Base-by-base conservation (phyloP, 1,140 invertebrate genomes). In the Gryon sp. region DNA sequence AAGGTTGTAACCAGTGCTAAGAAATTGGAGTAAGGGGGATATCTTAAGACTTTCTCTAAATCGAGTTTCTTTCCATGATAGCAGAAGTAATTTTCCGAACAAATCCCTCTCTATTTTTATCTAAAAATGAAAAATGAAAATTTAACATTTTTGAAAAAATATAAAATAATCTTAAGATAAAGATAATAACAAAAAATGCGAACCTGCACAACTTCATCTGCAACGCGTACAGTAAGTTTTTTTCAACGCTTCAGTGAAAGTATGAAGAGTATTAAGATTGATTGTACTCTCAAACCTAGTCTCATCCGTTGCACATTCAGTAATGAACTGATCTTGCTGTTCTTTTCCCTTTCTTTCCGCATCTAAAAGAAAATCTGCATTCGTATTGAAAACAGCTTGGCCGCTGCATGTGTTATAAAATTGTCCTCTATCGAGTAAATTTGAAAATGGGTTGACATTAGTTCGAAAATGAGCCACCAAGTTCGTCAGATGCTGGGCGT, bases 21-120 rank as follows among this genome's bases (percentile, higher is more conserved):
- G 52, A 50, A 11, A 66, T 45, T 50, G 59, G 57, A 0, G 48
- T 65, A 1, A 70, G 46, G 1, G 74, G 74, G 48, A n/a, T 18
- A 60, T 0, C 43, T 40, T n/a, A 73, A 28, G 16, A 73, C 50
- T 73, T 57, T 65, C 0, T 50, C 53, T 1, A 83, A 55, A 38
- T 80, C 76, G 8, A 79, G 70, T 59, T n/a, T 74, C 19, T n/a
- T 75, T 68, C 6, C 80, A 32, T 15, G 80, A 80, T 15, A 81
- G 32, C 11, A 45, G 40, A 7, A 83, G 32, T 50, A 80, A 41
- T 26, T 62, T 55, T 11, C 80, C 60, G 26, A 74, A 70, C 16
- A 84, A 63, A 69, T 86, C 80, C 12, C 81, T 45, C 57, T 84
- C 63, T 32, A 34, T 9, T 11, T 34, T 60, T 1, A 60, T 24